These are phyloP conservation scores for Anoplophora glabripennis DNA, from an alignment of 1,140 invertebrate genomes.

Conservation along the genomic window DNA sequence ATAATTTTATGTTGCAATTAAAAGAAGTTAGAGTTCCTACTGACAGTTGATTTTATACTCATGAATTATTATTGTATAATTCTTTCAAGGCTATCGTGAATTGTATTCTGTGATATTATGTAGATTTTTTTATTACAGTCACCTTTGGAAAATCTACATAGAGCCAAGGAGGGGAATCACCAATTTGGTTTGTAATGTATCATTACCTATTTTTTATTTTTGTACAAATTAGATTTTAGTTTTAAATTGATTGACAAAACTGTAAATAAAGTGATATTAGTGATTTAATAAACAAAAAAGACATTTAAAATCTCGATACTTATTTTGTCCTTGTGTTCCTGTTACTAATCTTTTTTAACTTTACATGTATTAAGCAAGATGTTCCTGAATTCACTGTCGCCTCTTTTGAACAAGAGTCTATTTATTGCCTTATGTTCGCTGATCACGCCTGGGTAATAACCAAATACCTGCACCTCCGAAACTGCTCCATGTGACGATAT, in stretches of 20 bases:
- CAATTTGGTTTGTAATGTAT: constrained; percentile 42
- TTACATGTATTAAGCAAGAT: constrained; percentile 31
- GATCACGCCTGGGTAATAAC: constrained; percentile 7
- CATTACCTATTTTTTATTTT: constrained; percentile 24
- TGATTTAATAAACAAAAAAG: constrained; percentile 24
- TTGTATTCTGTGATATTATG: constrained; percentile 41
- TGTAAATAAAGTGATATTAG: constrained; percentile 32
- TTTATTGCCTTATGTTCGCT: neutral
- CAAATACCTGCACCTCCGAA: neutral
- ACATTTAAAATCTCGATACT: constrained; percentile 11
- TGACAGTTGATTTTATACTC: constrained; percentile 27
- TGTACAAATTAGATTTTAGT: constrained; percentile 23
- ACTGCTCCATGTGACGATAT: constrained; percentile 2
- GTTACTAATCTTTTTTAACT: constrained; percentile 36
- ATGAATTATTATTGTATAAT: constrained; percentile 22
- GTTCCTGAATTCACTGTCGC: constrained; percentile 3
- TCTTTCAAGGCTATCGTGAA: constrained; percentile 16
- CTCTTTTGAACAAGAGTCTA: constrained; percentile 5
- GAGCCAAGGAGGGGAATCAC: constrained; percentile 25
- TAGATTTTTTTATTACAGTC: constrained; percentile 46
- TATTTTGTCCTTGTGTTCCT: constrained; percentile 19
- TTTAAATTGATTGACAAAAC: constrained; percentile 10
- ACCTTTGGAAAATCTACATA: constrained; percentile 28
- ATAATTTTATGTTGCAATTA: constrained; percentile 40
- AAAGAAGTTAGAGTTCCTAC: constrained; percentile 32